A percentile compares a stretch with the other conserved stretches of the same genome.
phyloP scores from a whole-genome alignment of 2,113 vertebrate genomes.

The Copsychus sechellarum region DNA sequence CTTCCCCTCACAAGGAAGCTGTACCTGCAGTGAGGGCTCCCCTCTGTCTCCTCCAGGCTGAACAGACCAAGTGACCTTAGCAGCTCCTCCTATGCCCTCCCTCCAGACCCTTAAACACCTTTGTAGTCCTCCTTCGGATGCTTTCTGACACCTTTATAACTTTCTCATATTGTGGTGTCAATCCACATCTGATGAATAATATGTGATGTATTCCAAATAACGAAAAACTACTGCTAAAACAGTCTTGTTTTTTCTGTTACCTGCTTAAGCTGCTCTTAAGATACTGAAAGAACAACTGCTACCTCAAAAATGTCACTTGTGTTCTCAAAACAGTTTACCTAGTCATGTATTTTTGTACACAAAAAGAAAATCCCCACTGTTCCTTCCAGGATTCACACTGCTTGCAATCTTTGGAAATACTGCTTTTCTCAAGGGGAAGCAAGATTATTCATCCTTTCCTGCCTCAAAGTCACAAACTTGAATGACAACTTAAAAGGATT shows the following conservation, averaged over 20 bases:
- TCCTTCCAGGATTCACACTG: neutral
- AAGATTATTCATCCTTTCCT: neutral
- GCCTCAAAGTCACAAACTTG: neutral
- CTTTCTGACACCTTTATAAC: neutral
- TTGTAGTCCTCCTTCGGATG: neutral
- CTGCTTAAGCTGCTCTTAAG: neutral
- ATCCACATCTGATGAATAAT: neutral
- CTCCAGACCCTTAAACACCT: neutral
- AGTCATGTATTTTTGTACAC: neutral
- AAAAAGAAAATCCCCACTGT: neutral
- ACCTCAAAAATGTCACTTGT: neutral
- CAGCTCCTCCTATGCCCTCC: neutral
- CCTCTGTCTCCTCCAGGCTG: neutral
- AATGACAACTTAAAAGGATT: neutral
- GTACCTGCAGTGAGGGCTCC: neutral
- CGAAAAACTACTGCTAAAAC: neutral
- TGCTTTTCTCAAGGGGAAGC: neutral
- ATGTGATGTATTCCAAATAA: neutral
- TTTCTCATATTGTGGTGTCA: neutral
- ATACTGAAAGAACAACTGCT: neutral
- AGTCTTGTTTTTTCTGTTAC: neutral
- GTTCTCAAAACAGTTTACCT: neutral
- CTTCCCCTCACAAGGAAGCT: rapidly evolving
- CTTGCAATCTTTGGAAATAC: neutral
- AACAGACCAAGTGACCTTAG: neutral